Conservation (phyloP, 2,113 vertebrate species). For the Eira barbara region DNA sequence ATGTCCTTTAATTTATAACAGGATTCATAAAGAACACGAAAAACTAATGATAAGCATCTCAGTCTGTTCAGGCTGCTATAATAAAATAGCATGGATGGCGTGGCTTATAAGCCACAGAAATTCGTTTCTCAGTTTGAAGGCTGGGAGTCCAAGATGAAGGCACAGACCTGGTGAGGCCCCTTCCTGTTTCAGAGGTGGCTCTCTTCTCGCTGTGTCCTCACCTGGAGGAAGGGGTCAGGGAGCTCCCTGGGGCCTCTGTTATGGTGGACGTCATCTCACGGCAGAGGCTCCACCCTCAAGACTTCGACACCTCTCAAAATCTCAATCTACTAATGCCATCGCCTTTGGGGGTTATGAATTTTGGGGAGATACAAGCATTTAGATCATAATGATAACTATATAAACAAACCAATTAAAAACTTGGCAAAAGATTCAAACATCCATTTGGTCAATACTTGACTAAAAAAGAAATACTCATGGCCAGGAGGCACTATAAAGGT, state of each 20-base stretch:
- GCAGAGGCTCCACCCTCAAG: neutral
- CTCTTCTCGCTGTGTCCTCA: neutral
- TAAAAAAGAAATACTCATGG: rapidly evolving
- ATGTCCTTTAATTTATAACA: no score
- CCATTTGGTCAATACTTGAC: neutral
- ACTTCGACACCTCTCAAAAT: neutral
- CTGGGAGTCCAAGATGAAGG: neutral
- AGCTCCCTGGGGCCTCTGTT: neutral
- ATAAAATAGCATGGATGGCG: neutral
- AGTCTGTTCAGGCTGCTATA: neutral
- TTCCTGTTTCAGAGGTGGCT: neutral
- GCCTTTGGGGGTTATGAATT: neutral
- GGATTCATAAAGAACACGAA: neutral
- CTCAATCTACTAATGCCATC: neutral
- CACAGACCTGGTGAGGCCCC: neutral
- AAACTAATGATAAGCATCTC: neutral
- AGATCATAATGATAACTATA: neutral
- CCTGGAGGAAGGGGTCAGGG: no score
- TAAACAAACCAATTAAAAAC: neutral
- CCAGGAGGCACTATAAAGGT: neutral
- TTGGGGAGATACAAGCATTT: neutral
- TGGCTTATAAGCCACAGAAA: neutral
- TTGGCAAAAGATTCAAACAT: neutral
- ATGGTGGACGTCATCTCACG: neutral
- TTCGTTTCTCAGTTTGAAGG: neutral